These are phyloP conservation scores for Centroberyx gerrardi DNA, from an alignment of 2,797 vertebrate genomes.

Conservation along the genomic window DNA sequence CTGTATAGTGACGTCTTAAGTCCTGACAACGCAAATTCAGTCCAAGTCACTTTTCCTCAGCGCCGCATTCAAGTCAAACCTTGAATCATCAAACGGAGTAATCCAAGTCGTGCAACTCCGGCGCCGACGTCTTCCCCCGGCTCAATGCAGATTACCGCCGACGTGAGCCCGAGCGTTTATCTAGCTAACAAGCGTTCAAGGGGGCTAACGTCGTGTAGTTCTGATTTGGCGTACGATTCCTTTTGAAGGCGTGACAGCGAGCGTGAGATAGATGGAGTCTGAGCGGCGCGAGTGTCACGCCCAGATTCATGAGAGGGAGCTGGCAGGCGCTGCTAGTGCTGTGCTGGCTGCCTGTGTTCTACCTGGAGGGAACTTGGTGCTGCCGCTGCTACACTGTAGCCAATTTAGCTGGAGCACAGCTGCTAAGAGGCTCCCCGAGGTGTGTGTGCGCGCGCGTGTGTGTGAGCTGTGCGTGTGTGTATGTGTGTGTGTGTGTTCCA, in stretches of 20 bases:
- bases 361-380: conserved; percentile 76
- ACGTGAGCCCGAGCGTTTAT: conserved; percentile 67
- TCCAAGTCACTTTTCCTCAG: conserved; percentile 36
- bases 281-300: conserved; percentile 69
- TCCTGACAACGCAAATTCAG: conserved; percentile 51
- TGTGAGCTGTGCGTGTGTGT: background rate
- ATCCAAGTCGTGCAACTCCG: conserved; percentile 44
- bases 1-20: conserved; percentile 8
- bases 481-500: conserved; percentile 60
- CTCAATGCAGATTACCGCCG: conserved; percentile 69
- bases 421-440: conserved; percentile 82
- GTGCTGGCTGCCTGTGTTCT: conserved; percentile 74
- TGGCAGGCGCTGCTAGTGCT: conserved; percentile 67
- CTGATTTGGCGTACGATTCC: conserved; percentile 72
- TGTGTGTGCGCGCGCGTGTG: conserved; percentile 50
- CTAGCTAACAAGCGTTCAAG: conserved; percentile 51
- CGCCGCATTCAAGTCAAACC: conserved; percentile 40
- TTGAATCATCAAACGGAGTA: conserved; percentile 56
- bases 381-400: conserved; percentile 67
- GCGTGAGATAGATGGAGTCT: conserved; percentile 63
- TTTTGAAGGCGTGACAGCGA: conserved; percentile 69
- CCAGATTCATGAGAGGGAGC: conserved; percentile 72
- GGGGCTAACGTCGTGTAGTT: conserved; percentile 66
- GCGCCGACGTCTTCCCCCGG: conserved; percentile 36
- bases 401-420: conserved; percentile 83